Evolutionary conservation across 1,140 invertebrate genomes (phyloP).

Genomic region (Musca domestica): DNA sequence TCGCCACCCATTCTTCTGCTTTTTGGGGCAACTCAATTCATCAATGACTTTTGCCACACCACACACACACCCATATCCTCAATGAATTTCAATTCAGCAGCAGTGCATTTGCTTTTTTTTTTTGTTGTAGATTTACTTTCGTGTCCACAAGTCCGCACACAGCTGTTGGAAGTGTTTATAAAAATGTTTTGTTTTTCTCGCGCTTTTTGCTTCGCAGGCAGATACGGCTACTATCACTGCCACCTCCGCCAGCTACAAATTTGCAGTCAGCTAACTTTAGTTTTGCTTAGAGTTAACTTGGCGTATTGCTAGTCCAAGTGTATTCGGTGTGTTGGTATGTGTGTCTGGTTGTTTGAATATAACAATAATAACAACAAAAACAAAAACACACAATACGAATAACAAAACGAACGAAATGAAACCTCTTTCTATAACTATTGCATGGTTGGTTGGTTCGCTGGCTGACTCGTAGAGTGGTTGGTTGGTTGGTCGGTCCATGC

Average conservation of each 20-base stretch:
- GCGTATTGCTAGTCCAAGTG: slow-evolving; percentile 6
- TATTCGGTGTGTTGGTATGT: slow-evolving; percentile 23
- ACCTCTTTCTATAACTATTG: background rate
- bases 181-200: background rate
- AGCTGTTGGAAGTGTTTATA: too few relatives aligned
- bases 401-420: slow-evolving; percentile 6
- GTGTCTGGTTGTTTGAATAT: slow-evolving; percentile 32
- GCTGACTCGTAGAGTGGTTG: background rate
- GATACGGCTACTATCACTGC: background rate
- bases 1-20: too few relatives aligned
- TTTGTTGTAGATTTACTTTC: too few relatives aligned
- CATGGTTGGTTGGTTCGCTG: background rate
- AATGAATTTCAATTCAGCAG: too few relatives aligned
- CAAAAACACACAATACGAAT: slow-evolving; percentile 39
- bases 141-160: too few relatives aligned
- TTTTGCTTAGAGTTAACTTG: slow-evolving; percentile 21
- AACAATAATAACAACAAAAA: slow-evolving; percentile 52
- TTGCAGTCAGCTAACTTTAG: slow-evolving; percentile 6
- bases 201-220: background rate
- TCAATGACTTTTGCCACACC: too few relatives aligned
- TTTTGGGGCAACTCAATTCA: too few relatives aligned
- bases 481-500: slow-evolving; percentile 25
- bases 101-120: too few relatives aligned
- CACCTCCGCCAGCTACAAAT: slow-evolving; percentile 9
- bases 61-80: too few relatives aligned